Evolutionary conservation across 2,888 invertebrate species (phyloP), one percentile per base, ranked within the genome.

Genomic region (Meteorus cinctellus): DNA sequence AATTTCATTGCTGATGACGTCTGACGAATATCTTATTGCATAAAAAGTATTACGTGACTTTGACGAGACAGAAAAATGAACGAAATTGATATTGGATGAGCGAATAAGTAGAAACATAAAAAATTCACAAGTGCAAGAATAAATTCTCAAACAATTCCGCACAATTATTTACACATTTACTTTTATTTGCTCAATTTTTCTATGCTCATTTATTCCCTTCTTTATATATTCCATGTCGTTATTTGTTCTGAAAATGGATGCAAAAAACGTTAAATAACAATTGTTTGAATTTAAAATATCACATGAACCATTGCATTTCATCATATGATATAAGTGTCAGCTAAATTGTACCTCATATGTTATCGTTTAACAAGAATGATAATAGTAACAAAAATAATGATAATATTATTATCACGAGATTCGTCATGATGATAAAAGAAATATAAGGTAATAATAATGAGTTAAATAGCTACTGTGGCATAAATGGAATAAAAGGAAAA

Each of bases 11-110:
- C 55, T 75, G 31, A 72, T 78, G 65, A 78, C 68, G 74, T 74
- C 68, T 60, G 72, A 69, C 69, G 67, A 76, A 34, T 84, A 82
- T 83, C 77, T 82, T 48, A 48, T 48, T 48, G 48, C 48, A 4
- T n/a, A n/a, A 16, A n/a, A 34, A 24, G 34, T 48, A 3, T 48
- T 48, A 48, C 48, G 55, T 55, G 55, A 24, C 24, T 8, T 55
- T 55, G 55, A 69, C 48, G 19, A 41, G 48, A 67, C 67, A 41
- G 34, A 34, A 34, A 34, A 34, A 34, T 6, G 34, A 34, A 34
- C 8, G 34, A 34, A 34, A 34, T 8, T 6, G 8, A 41, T 41
- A 12, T 41, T 12, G 12, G 8, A 12, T 12, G 6, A 41, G 2
- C 12, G 19, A 55, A 19, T 6, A 19, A 19, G 19, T 19, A 55